Base-by-base conservation (phyloP, 92 coral and sea anemone genomes). In the Palythoa grandiflora region DNA sequence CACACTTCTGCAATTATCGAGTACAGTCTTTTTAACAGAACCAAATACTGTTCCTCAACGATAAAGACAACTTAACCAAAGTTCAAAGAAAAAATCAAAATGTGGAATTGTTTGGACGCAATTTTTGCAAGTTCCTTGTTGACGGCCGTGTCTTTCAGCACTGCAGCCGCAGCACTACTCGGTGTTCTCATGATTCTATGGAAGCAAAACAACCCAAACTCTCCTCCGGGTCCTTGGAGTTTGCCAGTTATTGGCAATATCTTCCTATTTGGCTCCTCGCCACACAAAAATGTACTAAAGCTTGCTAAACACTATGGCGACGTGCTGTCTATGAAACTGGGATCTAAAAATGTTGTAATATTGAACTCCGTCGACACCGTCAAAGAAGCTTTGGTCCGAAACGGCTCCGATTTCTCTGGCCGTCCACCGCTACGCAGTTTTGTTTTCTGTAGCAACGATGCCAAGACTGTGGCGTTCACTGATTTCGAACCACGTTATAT, bases 221-320 rank as follows among this genome's bases (percentile, higher is more conserved):
- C 93, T 90, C 99, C 97, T 14, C 99, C 99, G 7, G 98, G 99
- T 17, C 99, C 98, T 6, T 93, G 95, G 94, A 92, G 97, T 65
- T 86, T 94, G 44, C 99, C 99, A 9, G 79, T 97, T 35, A 84
- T 97, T 84, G 99, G 98, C 54, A 97, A 95, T 87, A 93, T 97
- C 72, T 96, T 95, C 72, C 94, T 93, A 53, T 93, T 97, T 73
- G 99, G 99, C 40, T 89, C 91, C 78, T 87, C 92, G 81, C 98
- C 98, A 19, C 98, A 95, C 89, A 89, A 94, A 89, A 94, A 94
- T 89, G 96, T 97, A 61, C 93, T 94, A 44, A 96, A 84, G 83
- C 92, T 97, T 51, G 91, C 97, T 47, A 89, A 94, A 87, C 95
- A 93, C 39, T 97, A 93, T 80, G 99, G 99, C 70, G 94, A 94